Base-by-base conservation (phyloP, 2,888 invertebrate genomes). In the Scaptomyza caliginosa region DNA sequence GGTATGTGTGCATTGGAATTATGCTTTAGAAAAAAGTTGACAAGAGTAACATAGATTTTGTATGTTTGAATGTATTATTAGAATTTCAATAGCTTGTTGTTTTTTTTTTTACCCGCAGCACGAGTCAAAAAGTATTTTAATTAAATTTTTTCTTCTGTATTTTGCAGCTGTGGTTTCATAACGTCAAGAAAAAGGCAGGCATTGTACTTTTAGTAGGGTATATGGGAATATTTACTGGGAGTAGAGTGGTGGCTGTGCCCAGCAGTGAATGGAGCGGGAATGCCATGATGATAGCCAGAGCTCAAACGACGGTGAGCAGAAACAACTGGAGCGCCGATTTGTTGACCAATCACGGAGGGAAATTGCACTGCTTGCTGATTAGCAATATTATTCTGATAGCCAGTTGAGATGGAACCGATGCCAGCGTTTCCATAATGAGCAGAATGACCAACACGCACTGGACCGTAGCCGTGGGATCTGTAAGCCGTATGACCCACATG, bases 121-220 rank as follows among this genome's bases (percentile, higher is more conserved):
- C 26, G 24, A 45, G 43, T 16, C 13, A 24, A 19, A 16, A 32
- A 48, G n/a, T 24, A n/a, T 28, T 38, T 7, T 17, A 13, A 46
- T 7, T 23, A 30, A 30, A 7, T 13, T 13, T 13, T 28, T 7
- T 10, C 1, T 13, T 48, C 17, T 23, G n/a, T n/a, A 3, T 21
- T 23, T 23, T 13, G 28, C 11, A n/a, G 24, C 26, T 57, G 19
- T 3, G 13, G 40, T 21, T 6, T 8, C 36, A 26, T 11, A 24
- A 21, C 21, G 34, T 26, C 19, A 8, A 11, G 3, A 4, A 11
- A 26, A 21, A 2, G n/a, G n/a, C n/a, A n/a, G n/a, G n/a, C n/a
- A 13, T 26, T 21, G 3, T 21, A 11, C 19, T 3, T 36, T 72
- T 54, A 71, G 39, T 60, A 60, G 8, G 58, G 68, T 10, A 36